Evolutionary conservation across 2,888 invertebrate species (phyloP), one percentile per base, ranked within the genome.

Genomic region (Lithosia quadra): DNA sequence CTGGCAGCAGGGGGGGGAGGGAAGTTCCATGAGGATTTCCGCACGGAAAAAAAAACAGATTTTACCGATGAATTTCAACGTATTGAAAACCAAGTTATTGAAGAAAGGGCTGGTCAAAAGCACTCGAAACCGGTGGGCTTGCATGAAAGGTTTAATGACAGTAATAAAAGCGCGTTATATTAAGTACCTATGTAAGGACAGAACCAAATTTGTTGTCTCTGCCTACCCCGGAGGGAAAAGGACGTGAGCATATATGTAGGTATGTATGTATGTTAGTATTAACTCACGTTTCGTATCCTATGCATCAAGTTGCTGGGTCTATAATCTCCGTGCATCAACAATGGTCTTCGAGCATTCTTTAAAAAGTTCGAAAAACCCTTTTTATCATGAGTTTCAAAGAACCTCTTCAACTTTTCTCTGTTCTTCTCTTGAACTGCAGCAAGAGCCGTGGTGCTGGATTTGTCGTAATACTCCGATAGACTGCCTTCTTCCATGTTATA

Each of bases 251-350:
- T n/a, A n/a, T n/a, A n/a, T n/a, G n/a, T n/a, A n/a, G n/a, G n/a
- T n/a, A n/a, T n/a, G n/a, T n/a, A n/a, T n/a, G n/a, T n/a, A n/a
- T n/a, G n/a, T n/a, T n/a, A 49, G 2, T 34, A 56, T 55, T 24
- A 36, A 74, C 81, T 71, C 72, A 84, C 84, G 63, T 79, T 58
- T 2, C 66, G 63, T 0, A 63, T 55, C 71, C 64, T 81, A 43
- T 83, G 81, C 83, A 85, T 78, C 49, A 84, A 69, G 57, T 87
- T 87, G 60, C 83, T 84, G 8, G 80, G 79, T 53, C 79, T 76
- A 36, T 77, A 86, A 65, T 87, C 86, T 7, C 82, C 76, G 28
- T 87, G 85, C 1, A 56, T 66, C 9, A 85, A 36, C 0, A 86
- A 84, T 4, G 84, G 72, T 21, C 76, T 65, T 36, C 15, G 36